Percentiles rank a stretch among this genome's conserved stretches.
Evolutionary conservation across 1,140 invertebrate species (phyloP).

Genomic region (Plectus sambesii): DNA sequence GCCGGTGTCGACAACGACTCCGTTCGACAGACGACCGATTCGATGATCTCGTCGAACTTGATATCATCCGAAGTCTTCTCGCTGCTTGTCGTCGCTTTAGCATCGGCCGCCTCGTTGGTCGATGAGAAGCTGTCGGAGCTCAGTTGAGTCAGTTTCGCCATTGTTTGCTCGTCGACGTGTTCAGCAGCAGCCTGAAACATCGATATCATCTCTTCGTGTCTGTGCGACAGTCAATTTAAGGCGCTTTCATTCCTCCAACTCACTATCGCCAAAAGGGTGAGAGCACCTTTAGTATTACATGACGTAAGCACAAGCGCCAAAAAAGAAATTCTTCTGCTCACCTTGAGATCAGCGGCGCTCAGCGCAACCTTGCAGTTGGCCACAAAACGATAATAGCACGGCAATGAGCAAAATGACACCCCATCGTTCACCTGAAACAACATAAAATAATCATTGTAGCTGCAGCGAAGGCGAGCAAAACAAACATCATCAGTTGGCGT

Average conservation of each 20-base stretch:
- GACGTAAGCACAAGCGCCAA: too few relatives aligned
- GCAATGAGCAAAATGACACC: slow-evolving; percentile 37
- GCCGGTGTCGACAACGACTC: too few relatives aligned
- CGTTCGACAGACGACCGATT: too few relatives aligned
- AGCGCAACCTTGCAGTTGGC: slow-evolving; percentile 43
- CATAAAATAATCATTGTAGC: slow-evolving; percentile 9
- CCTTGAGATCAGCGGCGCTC: slow-evolving; percentile 49
- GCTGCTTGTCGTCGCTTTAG: slow-evolving; percentile 24
- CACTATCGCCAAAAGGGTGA: too few relatives aligned
- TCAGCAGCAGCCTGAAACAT: slow-evolving; percentile 39
- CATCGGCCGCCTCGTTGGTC: slow-evolving; percentile 40
- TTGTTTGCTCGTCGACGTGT: slow-evolving; percentile 43
- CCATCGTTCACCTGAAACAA: slow-evolving; percentile 42
- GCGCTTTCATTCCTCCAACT: too few relatives aligned
- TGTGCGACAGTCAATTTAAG: too few relatives aligned
- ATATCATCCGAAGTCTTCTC: too few relatives aligned
- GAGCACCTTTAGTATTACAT: too few relatives aligned
- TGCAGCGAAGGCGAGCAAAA: neutral
- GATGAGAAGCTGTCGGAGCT: slow-evolving; percentile 49
- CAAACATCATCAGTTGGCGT: slow-evolving; percentile 22
- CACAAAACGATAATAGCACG: slow-evolving; percentile 39
- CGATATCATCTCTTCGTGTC: too few relatives aligned
- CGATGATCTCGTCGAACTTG: too few relatives aligned
- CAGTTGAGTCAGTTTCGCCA: slow-evolving; percentile 48
- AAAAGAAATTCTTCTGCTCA: too few relatives aligned